Conservation (phyloP, 2,888 invertebrate genomes). For the Monoplex corrugatus region DNA sequence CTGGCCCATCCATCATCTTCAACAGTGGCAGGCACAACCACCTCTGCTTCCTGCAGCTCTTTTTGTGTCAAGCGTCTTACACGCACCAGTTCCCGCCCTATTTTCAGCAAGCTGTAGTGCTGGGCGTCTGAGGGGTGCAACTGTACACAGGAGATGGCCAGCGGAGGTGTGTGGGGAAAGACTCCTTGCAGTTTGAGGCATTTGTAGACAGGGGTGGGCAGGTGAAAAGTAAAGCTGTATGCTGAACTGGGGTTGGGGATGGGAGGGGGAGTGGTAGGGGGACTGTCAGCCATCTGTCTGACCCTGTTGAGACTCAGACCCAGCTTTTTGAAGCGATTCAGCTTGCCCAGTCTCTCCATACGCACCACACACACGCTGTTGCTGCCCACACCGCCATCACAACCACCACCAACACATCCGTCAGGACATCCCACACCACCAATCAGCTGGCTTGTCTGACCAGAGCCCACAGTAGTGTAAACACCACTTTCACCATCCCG, state of each 20-base stretch:
- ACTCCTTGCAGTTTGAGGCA: conserved; percentile 63
- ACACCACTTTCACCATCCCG: neutral
- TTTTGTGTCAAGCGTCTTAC: conserved; percentile 62
- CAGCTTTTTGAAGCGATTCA: neutral
- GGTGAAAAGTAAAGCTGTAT: conserved; percentile 74
- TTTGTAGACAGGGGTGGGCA: conserved; percentile 73
- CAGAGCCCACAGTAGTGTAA: no score
- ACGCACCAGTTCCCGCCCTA: conserved; percentile 72
- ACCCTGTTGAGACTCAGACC: conserved; percentile 2
- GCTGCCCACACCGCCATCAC: neutral
- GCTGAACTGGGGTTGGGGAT: conserved; percentile 50
- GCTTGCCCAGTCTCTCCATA: neutral
- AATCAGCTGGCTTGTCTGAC: no score
- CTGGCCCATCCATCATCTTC: neutral
- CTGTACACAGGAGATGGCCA: conserved; percentile 65
- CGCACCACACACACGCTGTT: conserved; percentile 3
- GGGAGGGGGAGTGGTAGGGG: neutral
- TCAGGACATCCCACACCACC: no score
- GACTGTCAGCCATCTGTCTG: neutral
- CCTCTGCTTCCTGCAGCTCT: conserved; percentile 25
- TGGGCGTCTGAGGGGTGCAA: conserved; percentile 77
- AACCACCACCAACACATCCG: neutral
- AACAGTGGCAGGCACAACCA: neutral
- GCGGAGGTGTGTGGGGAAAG: conserved; percentile 37
- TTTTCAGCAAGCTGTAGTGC: conserved; percentile 73